phyloP scores from a whole-genome alignment of 2,797 vertebrate genomes.

The Hylomyscus alleni region DNA sequence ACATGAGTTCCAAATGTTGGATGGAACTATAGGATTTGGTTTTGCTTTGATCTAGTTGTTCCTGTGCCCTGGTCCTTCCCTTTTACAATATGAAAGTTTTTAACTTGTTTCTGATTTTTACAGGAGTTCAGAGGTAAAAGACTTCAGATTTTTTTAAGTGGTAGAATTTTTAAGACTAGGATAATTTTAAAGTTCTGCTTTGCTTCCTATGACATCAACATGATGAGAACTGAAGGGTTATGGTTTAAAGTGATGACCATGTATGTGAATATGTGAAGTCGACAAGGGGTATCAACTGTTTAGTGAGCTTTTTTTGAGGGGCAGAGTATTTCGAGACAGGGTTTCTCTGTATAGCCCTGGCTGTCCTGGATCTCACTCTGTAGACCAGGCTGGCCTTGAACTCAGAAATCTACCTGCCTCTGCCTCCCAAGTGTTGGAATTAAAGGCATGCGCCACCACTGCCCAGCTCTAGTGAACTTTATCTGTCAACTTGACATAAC shows the following conservation, averaged over 20 bases:
- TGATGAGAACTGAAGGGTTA: neutral
- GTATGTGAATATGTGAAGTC: neutral
- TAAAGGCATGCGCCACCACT: too few species aligned
- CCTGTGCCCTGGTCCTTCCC: neutral
- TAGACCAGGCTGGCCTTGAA: too few species aligned
- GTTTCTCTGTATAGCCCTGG: too few species aligned
- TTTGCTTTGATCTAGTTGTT: neutral
- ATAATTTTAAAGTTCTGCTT: neutral
- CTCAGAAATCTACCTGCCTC: too few species aligned
- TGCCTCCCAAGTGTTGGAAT: too few species aligned
- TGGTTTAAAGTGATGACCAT: neutral
- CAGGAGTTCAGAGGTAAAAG: neutral
- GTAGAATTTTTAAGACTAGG: neutral
- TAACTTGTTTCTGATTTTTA: neutral
- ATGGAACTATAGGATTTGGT: neutral
- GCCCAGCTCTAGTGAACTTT: neutral
- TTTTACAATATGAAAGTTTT: neutral
- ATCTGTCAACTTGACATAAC: neutral
- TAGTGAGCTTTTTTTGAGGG: too few species aligned
- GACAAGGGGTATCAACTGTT: neutral
- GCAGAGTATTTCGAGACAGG: neutral
- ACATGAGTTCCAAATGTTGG: neutral
- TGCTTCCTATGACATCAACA: neutral
- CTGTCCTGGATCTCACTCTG: too few species aligned
- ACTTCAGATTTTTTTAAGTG: neutral